Base-by-base conservation (phyloP, 2,797 vertebrate species). In the Hemibagrus guttatus region DNA sequence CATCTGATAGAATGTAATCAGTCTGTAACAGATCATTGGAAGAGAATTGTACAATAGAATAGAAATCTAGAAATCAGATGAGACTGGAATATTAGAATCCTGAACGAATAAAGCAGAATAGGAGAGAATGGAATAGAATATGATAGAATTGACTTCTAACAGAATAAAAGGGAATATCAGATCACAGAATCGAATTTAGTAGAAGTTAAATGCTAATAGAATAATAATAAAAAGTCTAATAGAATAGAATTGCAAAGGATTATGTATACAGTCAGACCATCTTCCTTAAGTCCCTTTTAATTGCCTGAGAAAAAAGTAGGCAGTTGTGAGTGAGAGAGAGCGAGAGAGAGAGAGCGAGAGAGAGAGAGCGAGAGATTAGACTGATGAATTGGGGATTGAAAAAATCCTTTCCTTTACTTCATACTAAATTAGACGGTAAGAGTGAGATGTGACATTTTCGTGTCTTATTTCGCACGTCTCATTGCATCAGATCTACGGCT, bases 241-340 rank as follows among this genome's bases (percentile, higher is more conserved):
- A 39, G 35, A 39, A 39, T 39, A 39, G 35, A 39, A 39, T 39
- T 39, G 35, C 35, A 39, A 39, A 63, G 9, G 35, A 71, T 21
- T 9, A 1, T 42, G n/a, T 19, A 71, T 42, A 71, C 35, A 6
- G 21, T 71, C 35, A n/a, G 76, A 88, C 54, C 26, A 74, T 64
- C 68, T 87, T 89, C 23, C 66, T 87, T 28, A 46, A 23, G 61
- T 89, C 90, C 28, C 39, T 88, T 81, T 88, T 49, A 46, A 76
- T 26, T 86, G 89, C 89, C 89, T 88, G 28, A 2, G 21, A 90
- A 91, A 88, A 91, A 89, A 89, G 85, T 88, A 89, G 90, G 90
- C 91, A 94, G 93, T 92, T 93, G 91, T 92, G 87, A 89, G 88
- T 68, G 64, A 17, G n/a, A 8, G 64, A 35, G 66, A 35, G 9